These are phyloP conservation scores for Buathra laborator DNA, from an alignment of 2,888 invertebrate species.

Conservation along the genomic window DNA sequence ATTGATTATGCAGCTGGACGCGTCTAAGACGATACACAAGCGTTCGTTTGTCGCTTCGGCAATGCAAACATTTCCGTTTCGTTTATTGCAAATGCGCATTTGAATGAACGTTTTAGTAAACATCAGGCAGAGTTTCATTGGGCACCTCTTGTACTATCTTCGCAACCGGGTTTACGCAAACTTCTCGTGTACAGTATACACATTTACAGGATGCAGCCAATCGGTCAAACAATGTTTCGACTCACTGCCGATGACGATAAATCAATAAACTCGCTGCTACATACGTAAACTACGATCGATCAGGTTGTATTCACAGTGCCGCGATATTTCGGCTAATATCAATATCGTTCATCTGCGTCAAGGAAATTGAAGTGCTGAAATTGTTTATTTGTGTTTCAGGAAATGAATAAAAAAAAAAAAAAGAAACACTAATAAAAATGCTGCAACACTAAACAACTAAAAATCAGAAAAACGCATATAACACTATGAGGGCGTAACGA, in stretches of 20 bases:
- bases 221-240: slow-evolving; percentile 42
- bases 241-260: slow-evolving; percentile 34
- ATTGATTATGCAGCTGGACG: neutral
- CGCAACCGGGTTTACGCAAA: slow-evolving; percentile 14
- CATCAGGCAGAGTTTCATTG: slow-evolving; percentile 75
- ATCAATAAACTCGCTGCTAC: slow-evolving; percentile 44
- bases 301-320: slow-evolving; percentile 32
- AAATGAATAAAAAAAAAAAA: neutral
- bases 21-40: slow-evolving; percentile 65
- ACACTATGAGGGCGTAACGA: too few relatives aligned
- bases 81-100: slow-evolving; percentile 77
- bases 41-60: slow-evolving; percentile 73
- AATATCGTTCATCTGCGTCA: slow-evolving; percentile 1
- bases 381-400: neutral
- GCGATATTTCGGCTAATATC: slow-evolving; percentile 16
- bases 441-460: too few relatives aligned
- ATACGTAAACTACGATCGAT: slow-evolving; percentile 30
- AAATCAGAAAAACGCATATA: too few relatives aligned
- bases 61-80: slow-evolving; percentile 76
- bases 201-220: slow-evolving; percentile 30
- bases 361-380: neutral
- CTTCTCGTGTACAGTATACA: slow-evolving; percentile 8
- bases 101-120: slow-evolving; percentile 75
- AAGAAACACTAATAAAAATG: neutral
- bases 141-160: slow-evolving; percentile 64